Conservation (phyloP, 2,797 vertebrate species). For the Melanotaenia nigrans region DNA sequence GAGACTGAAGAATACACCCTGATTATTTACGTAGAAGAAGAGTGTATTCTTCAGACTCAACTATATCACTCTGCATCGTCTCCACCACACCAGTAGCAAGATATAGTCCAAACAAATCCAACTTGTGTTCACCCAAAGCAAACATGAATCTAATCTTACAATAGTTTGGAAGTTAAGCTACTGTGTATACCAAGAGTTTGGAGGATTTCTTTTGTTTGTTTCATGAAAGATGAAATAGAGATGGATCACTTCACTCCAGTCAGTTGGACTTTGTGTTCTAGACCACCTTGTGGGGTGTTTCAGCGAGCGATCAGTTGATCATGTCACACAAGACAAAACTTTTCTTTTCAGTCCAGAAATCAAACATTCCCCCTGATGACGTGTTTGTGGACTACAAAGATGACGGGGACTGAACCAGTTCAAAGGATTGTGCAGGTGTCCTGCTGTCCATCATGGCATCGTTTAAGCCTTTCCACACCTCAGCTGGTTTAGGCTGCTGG, state of each 20-base stretch:
- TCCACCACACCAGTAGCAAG: too few relatives aligned
- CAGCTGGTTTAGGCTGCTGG: conserved; percentile 85
- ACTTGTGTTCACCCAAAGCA: too few relatives aligned
- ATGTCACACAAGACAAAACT: conserved; percentile 52
- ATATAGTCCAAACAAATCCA: too few relatives aligned
- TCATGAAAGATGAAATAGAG: not conserved
- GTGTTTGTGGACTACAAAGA: conserved; percentile 57
- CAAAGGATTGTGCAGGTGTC: conserved; percentile 85
- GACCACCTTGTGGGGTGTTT: not conserved
- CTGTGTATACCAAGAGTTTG: not conserved
- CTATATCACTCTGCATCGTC: too few relatives aligned
- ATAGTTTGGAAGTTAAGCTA: not conserved
- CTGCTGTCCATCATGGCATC: conserved; percentile 76
- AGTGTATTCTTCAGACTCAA: too few relatives aligned
- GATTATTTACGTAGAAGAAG: too few relatives aligned
- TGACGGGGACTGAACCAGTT: conserved; percentile 58
- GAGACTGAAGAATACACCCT: too few relatives aligned
- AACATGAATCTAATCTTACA: too few relatives aligned
- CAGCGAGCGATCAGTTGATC: conserved; percentile 33
- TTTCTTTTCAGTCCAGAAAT: conserved; percentile 44
- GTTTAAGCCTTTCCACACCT: conserved; percentile 88
- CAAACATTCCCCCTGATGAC: not conserved
- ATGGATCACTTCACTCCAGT: not conserved
- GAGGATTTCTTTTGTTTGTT: not conserved
- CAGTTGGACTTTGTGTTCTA: not conserved